These are phyloP conservation scores for Semicossyphus pulcher DNA, from an alignment of 2,113 vertebrate genomes.

Conservation along the genomic window DNA sequence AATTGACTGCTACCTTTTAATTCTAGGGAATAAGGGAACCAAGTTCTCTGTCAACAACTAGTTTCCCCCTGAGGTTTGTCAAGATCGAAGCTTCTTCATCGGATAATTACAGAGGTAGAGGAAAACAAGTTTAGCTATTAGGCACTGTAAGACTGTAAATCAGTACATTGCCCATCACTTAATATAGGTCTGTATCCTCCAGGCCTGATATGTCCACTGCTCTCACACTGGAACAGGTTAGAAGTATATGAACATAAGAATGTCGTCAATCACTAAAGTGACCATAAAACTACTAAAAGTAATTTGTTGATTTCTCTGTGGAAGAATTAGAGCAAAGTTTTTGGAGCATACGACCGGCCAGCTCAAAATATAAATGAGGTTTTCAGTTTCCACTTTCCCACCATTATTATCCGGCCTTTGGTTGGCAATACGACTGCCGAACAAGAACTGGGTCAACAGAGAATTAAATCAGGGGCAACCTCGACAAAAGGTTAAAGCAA, in stretches of 20 bases:
- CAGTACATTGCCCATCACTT: too few relatives aligned
- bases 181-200: too few relatives aligned
- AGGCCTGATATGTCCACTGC: too few relatives aligned
- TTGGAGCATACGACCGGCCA: neutral
- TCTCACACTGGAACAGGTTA: too few relatives aligned
- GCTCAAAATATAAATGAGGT: neutral
- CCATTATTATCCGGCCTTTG: neutral
- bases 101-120: neutral
- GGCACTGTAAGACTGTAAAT: neutral
- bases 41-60: neutral
- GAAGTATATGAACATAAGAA: too few relatives aligned
- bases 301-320: neutral
- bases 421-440: neutral
- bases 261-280: neutral
- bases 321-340: too few relatives aligned
- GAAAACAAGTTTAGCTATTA: neutral
- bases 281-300: neutral
- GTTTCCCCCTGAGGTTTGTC: neutral
- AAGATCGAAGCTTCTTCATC: neutral
- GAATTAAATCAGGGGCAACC: constrained; percentile 9
- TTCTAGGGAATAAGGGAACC: constrained; percentile 12
- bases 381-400: neutral
- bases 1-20: constrained; percentile 21
- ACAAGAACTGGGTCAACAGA: constrained; percentile 5
- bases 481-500: constrained; percentile 26